Conservation (phyloP, 2,113 vertebrate species). For the Odontophorus gujanensis region DNA sequence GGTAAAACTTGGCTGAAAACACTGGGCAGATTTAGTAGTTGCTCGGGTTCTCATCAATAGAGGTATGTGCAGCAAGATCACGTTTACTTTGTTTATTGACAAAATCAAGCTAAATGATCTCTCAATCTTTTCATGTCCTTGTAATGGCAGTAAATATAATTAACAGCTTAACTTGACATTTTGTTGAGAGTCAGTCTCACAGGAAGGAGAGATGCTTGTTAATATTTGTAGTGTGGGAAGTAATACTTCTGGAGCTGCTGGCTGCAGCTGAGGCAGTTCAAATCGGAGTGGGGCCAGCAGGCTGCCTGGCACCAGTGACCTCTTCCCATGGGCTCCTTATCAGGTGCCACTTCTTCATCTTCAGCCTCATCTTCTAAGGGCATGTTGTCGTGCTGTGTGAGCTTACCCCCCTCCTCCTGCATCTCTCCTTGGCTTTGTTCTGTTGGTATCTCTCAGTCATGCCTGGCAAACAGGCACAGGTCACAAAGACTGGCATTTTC, state of each 20-base stretch:
- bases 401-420: background rate
- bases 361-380: background rate
- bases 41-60: background rate
- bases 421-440: background rate
- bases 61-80: background rate
- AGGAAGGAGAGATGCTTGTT: background rate
- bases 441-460: background rate
- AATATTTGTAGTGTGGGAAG: background rate
- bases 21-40: background rate
- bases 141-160: conserved; percentile 35
- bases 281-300: background rate
- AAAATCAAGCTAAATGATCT: conserved; percentile 42
- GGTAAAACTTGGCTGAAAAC: background rate
- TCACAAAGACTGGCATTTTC: background rate
- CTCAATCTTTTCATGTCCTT: conserved; percentile 1
- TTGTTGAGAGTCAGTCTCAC: background rate
- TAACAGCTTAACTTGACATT: conserved; percentile 32
- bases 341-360: background rate
- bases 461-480: background rate
- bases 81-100: conserved; percentile 26
- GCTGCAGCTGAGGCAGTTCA: background rate
- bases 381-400: background rate
- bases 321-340: background rate
- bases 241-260: background rate
- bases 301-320: background rate